Conservation (phyloP, 1,140 invertebrate genomes). For the Charaxes varanes region DNA sequence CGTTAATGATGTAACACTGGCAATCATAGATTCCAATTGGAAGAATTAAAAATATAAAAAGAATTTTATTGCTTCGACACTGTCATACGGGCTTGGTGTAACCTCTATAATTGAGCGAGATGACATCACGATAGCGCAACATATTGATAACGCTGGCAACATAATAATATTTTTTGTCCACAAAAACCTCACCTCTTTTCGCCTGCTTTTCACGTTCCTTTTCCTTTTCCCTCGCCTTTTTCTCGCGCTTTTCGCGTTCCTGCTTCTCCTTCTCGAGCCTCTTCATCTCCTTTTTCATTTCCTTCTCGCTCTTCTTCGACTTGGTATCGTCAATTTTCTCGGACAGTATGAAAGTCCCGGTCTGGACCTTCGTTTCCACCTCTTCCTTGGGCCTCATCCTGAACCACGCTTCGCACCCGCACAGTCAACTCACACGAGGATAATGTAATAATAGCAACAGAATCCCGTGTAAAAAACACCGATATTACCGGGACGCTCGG, state of each 20-base stretch:
- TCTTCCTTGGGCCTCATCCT: conserved; percentile 71
- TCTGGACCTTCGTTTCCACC: conserved; percentile 54
- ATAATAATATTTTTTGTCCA: conserved; percentile 10
- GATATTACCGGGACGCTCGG: conserved; percentile 36
- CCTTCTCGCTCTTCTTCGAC: conserved; percentile 67
- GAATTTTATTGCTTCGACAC: conserved; percentile 32
- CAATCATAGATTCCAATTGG: conserved; percentile 41
- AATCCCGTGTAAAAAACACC: conserved; percentile 49
- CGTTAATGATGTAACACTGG: conserved; percentile 52
- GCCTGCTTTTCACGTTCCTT: conserved; percentile 68
- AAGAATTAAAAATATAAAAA: conserved; percentile 34
- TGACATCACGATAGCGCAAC: conserved; percentile 43
- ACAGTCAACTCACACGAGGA: conserved; percentile 42
- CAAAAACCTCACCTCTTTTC: conserved; percentile 67
- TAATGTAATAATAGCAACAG: conserved; percentile 40
- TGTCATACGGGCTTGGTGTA: conserved; percentile 26
- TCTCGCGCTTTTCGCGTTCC: conserved; percentile 70
- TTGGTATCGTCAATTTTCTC: conserved; percentile 73
- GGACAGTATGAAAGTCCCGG: conserved; percentile 70
- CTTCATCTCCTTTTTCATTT: conserved; percentile 73
- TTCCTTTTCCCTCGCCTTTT: conserved; percentile 71
- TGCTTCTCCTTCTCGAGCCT: conserved; percentile 67
- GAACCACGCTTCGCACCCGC: conserved; percentile 16
- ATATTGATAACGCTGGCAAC: conserved; percentile 13
- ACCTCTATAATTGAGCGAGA: conserved; percentile 32